phyloP scores from a whole-genome alignment of 2,113 vertebrate species.

The Ctenodactylus gundi region DNA sequence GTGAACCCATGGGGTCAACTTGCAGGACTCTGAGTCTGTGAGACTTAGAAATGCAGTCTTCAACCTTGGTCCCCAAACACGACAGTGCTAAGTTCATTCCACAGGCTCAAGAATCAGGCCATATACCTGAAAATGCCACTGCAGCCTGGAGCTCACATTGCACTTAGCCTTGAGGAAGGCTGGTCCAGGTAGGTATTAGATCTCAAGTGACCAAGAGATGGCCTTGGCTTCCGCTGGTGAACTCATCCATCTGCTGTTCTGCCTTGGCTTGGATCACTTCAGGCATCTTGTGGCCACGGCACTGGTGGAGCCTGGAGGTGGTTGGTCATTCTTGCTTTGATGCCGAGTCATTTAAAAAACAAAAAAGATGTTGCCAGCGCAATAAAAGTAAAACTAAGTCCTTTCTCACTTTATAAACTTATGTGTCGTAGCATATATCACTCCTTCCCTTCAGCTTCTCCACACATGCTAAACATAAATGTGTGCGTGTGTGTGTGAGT shows the following conservation, averaged over 20 bases:
- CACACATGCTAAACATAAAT: not conserved
- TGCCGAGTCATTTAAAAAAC: not conserved
- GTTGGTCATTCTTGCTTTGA: not conserved
- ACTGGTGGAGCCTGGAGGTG: not conserved
- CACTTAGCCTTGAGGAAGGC: not conserved
- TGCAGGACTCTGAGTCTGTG: no score
- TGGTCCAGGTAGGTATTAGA: not conserved
- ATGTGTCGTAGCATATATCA: fast-evolving
- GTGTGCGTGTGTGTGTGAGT: not conserved
- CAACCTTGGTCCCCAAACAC: no score
- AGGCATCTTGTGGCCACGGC: not conserved
- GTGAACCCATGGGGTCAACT: no score
- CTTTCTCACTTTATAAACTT: not conserved
- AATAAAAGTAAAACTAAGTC: not conserved
- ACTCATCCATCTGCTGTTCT: not conserved
- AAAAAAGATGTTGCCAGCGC: not conserved
- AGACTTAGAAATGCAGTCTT: no score
- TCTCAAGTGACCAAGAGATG: not conserved
- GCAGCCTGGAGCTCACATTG: not conserved
- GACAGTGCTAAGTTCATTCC: no score
- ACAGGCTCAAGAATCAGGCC: fast-evolving
- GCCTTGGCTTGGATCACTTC: no score
- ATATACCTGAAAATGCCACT: not conserved
- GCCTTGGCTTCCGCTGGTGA: not conserved
- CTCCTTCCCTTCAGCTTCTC: not conserved